Conservation (phyloP, 2,888 invertebrate genomes). For the Mantis religiosa region DNA sequence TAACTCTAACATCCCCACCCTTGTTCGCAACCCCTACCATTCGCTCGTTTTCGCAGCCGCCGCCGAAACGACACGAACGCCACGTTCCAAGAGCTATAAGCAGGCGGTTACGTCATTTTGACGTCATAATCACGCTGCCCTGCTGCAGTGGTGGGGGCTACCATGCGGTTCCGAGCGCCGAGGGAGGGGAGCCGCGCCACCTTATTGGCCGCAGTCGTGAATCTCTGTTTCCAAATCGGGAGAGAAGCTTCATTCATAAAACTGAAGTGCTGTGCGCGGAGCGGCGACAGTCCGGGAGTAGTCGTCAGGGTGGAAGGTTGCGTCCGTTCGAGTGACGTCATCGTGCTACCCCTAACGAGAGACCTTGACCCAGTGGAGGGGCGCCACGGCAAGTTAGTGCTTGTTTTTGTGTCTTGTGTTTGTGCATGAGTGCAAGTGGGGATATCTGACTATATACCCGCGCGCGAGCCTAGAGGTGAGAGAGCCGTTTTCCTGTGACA, state of each 20-base stretch:
- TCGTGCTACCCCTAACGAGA: neutral
- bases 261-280: constrained; percentile 65
- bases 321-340: constrained; percentile 23
- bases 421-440: neutral
- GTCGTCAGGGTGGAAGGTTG: constrained; percentile 38
- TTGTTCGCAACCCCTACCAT: neutral
- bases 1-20: neutral
- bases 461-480: neutral
- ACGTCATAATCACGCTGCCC: constrained; percentile 32
- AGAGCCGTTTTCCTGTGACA: neutral
- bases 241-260: constrained; percentile 81
- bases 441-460: neutral
- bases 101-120: constrained; percentile 34
- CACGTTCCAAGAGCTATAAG: constrained; percentile 30
- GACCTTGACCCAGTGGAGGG: neutral
- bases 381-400: neutral
- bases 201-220: constrained; percentile 52
- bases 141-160: constrained; percentile 26
- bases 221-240: constrained; percentile 78
- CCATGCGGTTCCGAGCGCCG: constrained; percentile 18
- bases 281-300: constrained; percentile 57
- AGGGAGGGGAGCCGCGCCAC: constrained; percentile 38
- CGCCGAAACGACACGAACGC: neutral
- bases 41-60: neutral
- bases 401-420: neutral